Evolutionary conservation across 2,113 vertebrate species (phyloP).

Genomic region (Gnathonemus echidnorhynchus): DNA sequence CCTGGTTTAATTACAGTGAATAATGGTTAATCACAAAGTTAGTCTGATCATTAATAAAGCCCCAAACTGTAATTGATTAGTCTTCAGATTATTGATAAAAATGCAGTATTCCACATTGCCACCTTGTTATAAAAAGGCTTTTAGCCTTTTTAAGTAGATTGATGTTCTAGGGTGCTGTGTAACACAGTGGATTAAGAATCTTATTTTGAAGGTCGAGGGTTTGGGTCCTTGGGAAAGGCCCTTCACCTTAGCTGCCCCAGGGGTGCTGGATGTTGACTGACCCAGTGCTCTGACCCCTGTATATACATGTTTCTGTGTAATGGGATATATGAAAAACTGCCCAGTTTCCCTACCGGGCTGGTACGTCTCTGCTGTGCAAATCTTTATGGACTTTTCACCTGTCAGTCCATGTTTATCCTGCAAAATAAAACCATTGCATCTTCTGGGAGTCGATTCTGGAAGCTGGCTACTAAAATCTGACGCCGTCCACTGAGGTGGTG

Average conservation of each 20-base stretch:
- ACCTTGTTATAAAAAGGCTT: not conserved
- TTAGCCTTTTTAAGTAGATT: not conserved
- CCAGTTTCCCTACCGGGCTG: not conserved
- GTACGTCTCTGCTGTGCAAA: not conserved
- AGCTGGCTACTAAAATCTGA: not conserved
- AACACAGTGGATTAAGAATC: not conserved
- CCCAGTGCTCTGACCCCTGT: not conserved
- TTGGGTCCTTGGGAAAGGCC: not conserved
- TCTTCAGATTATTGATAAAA: constrained; percentile 3
- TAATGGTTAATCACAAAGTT: not conserved
- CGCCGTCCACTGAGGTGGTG: not conserved
- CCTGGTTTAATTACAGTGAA: not conserved
- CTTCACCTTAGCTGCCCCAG: not conserved
- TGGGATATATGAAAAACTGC: not conserved
- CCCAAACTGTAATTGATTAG: not conserved
- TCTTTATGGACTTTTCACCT: not conserved
- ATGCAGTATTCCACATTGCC: not conserved
- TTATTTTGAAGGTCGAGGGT: not conserved
- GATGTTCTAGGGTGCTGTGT: not conserved
- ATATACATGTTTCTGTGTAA: not conserved
- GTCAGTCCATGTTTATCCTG: not conserved
- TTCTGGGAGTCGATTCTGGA: not conserved
- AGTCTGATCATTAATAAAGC: not conserved
- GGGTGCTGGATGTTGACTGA: not conserved
- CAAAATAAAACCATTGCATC: not conserved